Percentiles rank a stretch among this genome's conserved stretches.
Conservation (phyloP, 2,797 vertebrate species). For the Takifugu rubripes region DNA sequence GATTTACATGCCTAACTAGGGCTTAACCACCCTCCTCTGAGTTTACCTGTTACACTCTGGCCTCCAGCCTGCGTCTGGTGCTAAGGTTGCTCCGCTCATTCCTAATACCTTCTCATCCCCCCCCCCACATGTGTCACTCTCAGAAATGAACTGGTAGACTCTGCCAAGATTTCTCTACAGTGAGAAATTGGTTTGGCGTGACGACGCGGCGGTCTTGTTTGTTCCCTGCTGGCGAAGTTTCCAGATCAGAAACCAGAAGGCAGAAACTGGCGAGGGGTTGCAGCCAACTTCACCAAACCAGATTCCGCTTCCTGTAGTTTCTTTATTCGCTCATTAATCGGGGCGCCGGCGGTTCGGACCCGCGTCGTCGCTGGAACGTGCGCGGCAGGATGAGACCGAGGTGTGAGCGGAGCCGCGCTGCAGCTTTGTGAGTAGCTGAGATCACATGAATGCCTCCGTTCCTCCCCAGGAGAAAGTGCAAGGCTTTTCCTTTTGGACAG, state of each 20-base stretch:
- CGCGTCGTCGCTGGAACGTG: not conserved
- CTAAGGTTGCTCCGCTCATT: slow-evolving; percentile 67
- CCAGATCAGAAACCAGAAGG: slow-evolving; percentile 12
- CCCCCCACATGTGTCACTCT: slow-evolving; percentile 75
- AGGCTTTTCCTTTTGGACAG: slow-evolving; percentile 76
- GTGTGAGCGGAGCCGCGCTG: slow-evolving; percentile 32
- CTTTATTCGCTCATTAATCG: no score
- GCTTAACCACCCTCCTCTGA: slow-evolving; percentile 79
- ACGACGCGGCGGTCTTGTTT: slow-evolving; percentile 30
- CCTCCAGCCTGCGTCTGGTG: slow-evolving; percentile 64
- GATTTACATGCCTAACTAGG: slow-evolving; percentile 87
- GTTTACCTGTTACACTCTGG: slow-evolving; percentile 79
- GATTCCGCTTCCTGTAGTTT: no score
- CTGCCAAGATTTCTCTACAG: slow-evolving; percentile 19
- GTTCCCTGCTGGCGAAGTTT: slow-evolving; percentile 22
- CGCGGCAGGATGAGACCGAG: slow-evolving; percentile 13
- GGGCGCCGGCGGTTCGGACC: no score
- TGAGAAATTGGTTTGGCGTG: slow-evolving; percentile 32
- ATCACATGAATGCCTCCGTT: slow-evolving; percentile 63
- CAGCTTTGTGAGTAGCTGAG: slow-evolving; percentile 59
- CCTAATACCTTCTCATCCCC: slow-evolving; percentile 75
- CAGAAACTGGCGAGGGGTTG: not conserved
- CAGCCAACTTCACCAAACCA: no score
- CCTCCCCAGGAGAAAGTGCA: slow-evolving; percentile 73
- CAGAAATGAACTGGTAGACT: slow-evolving; percentile 68